Evolutionary conservation across 2,888 invertebrate species (phyloP).

Genomic region (Iselma pallidipennis): DNA sequence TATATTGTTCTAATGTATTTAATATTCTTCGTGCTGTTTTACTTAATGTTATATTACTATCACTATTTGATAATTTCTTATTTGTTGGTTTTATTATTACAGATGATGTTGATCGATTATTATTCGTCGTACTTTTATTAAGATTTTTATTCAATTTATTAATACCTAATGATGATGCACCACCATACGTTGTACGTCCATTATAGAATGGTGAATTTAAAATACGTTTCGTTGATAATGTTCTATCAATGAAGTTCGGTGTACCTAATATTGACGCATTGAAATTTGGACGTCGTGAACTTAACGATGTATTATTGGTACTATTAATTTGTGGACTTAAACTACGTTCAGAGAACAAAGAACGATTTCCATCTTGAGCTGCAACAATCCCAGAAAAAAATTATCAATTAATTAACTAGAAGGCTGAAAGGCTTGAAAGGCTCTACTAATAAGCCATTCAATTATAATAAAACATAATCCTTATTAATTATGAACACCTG

Average conservation of each 20-base stretch:
- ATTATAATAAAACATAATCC: neutral
- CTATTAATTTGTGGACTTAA: conserved; percentile 41
- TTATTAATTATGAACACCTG: neutral
- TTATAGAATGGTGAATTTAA: conserved; percentile 73
- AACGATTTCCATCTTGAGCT: conserved; percentile 38
- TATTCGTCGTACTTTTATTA: conserved; percentile 16
- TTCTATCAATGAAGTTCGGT: conserved; percentile 54
- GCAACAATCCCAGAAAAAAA: conserved; percentile 19
- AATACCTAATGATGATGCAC: conserved; percentile 65
- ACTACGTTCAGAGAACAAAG: conserved; percentile 51
- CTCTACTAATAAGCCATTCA: neutral
- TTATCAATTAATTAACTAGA: neutral
- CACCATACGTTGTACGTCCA: conserved; percentile 76
- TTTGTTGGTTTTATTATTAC: conserved; percentile 58
- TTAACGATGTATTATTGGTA: conserved; percentile 52
- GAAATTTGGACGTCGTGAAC: conserved; percentile 59
- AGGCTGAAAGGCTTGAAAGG: neutral
- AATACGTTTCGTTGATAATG: conserved; percentile 54
- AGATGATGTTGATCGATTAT: conserved; percentile 32
- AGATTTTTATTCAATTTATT: conserved; percentile 31
- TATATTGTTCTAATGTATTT: conserved; percentile 79
- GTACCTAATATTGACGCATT: conserved; percentile 56
- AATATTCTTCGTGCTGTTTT: conserved; percentile 78
- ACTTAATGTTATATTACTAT: conserved; percentile 61
- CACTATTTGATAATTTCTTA: conserved; percentile 35